Evolutionary conservation across 1,140 invertebrate genomes (phyloP), one percentile per base, ranked within the genome.

Genomic region (Aporrectodea caliginosa): DNA sequence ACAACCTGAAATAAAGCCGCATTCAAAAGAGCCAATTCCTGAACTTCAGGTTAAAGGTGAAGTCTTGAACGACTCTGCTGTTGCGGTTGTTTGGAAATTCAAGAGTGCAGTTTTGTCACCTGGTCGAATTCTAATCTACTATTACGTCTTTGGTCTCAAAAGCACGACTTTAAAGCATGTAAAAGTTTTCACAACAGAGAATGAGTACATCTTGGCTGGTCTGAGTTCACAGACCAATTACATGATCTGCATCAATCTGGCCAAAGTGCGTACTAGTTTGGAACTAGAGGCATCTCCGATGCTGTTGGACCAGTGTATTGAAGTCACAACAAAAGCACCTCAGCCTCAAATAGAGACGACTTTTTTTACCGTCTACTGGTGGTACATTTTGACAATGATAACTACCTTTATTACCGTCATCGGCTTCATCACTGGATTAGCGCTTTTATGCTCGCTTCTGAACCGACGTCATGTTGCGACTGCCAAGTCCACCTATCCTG

Each of bases 291-390:
- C 73, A 75, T n/a, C 16, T 22, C 78, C 71, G 30, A 22, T 75
- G 12, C 73, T 71, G 22, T 75, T 74, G 34, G 31, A 35, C 30
- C 71, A 79, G 22, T 79, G 78, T 31, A 22, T 58, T 2, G 78
- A 79, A 74, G 70, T 79, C 16, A 29, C 78, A n/a, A 75, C 78
- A 34, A 79, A 78, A 43, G 77, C 69, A 31, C 31, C 27, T 2
- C 27, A 33, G 32, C 68, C 77, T 0, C 31, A 2, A 1, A 29
- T 34, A 78, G 32, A 30, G 29, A 31, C 34, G 29, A 70, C 77
- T 6, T 33, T n/a, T 32, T 71, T 71, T 1, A 30, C 30, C 27
- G n/a, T 78, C 22, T 33, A 70, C 69, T 71, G 30, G 14, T 78
- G 32, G 22, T 78, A 78, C 29, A 32, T 78, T 1, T 35, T 69